phyloP scores from a whole-genome alignment of 2,797 vertebrate genomes.

The Acrossocheilus wenchowensis region DNA sequence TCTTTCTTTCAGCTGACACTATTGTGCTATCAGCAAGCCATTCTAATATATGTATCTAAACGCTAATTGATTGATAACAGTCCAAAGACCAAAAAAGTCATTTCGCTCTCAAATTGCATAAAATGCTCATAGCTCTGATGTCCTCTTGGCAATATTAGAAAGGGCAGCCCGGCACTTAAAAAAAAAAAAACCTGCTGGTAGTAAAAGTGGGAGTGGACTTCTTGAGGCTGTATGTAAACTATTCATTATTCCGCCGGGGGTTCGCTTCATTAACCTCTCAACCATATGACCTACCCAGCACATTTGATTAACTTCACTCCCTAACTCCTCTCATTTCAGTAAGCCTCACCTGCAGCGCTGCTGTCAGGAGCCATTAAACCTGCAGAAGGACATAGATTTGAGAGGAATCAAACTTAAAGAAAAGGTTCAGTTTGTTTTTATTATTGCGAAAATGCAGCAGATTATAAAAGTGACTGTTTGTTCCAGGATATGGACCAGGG shows the following conservation, averaged over 20 bases:
- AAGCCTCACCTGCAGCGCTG: constrained; percentile 74
- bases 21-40: not conserved
- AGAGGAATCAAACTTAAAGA: constrained; percentile 1
- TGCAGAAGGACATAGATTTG: constrained; percentile 57
- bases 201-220: constrained; percentile 85
- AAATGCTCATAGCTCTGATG: constrained; percentile 55
- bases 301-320: constrained; percentile 77
- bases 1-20: not conserved
- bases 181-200: constrained; percentile 76
- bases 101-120: constrained; percentile 68
- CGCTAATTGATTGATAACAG: constrained; percentile 28
- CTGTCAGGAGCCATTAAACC: constrained; percentile 72
- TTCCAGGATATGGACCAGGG: not conserved
- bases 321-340: constrained; percentile 72
- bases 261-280: constrained; percentile 91
- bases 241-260: constrained; percentile 86
- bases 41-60: not conserved
- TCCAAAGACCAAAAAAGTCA: constrained; percentile 48
- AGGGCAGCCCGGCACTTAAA: constrained; percentile 74
- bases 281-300: constrained; percentile 81
- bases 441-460: not conserved
- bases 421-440: not conserved
- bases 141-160: constrained; percentile 80
- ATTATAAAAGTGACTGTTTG: not conserved
- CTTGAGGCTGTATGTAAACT: constrained; percentile 88